These are phyloP conservation scores for Ceyx erithaca DNA, from an alignment of 2,797 vertebrate species.

Conservation along the genomic window DNA sequence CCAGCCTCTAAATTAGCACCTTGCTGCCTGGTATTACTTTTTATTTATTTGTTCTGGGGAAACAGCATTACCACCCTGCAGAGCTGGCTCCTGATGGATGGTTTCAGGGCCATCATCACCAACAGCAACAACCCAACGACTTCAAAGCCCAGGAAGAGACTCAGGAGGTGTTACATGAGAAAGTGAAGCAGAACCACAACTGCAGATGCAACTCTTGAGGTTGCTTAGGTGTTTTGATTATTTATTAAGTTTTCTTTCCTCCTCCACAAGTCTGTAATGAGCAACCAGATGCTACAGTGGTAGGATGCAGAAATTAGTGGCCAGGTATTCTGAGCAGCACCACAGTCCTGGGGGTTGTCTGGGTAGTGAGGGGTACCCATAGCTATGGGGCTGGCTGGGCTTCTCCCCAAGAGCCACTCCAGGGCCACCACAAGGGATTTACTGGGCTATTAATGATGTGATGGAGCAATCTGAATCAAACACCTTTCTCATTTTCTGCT, in stretches of 20 bases:
- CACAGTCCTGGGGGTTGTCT: background rate
- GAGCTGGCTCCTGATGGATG: accelerated
- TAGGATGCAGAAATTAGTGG: background rate
- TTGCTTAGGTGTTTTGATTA: background rate
- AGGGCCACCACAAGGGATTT: background rate
- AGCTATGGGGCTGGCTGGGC: background rate
- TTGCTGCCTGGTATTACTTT: background rate
- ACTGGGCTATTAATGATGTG: accelerated
- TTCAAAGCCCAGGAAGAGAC: background rate
- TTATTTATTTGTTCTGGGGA: background rate
- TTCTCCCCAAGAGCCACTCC: background rate
- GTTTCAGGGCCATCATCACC: background rate
- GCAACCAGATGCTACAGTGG: background rate
- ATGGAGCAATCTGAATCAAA: background rate
- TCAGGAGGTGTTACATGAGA: background rate
- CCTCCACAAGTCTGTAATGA: background rate
- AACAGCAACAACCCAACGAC: background rate
- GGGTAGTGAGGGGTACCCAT: background rate
- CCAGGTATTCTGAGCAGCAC: background rate
- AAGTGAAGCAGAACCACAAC: background rate
- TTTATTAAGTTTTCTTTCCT: too few species aligned
- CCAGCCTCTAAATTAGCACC: background rate
- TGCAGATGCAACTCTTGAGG: background rate
- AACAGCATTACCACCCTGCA: background rate
- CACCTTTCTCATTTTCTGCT: background rate